Evolutionary conservation across 2,888 invertebrate species (phyloP), one percentile per base, ranked within the genome.

Genomic region (Eristalinus sepulchralis): DNA sequence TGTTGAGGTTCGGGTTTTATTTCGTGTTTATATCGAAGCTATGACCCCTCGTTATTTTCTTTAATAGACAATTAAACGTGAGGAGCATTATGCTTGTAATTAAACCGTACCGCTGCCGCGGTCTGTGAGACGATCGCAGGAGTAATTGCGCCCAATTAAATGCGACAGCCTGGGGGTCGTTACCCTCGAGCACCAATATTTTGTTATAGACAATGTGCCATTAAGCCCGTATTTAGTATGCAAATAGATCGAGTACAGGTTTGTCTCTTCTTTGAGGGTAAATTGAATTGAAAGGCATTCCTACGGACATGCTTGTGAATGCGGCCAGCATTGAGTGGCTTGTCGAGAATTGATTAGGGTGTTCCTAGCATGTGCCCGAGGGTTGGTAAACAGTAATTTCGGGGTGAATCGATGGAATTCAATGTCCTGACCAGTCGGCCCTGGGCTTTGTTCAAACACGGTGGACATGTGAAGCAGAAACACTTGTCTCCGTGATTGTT

Each of bases 41-140:
- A 55, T 71, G 62, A 77, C 77, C 62, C 17, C 24, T 53, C 34
- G 71, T 60, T 60, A 77, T 82, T 73, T 81, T 47, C 62, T 39
- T 81, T 81, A 66, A 66, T 57, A 11, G 27, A 68, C 27, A 47
- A 10, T 66, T 66, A 66, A 47, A 66, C 17, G 27, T 47, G 47
- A 66, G 2, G 3, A 24, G 6, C 8, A 9, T 66, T 8, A 66
- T 47, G 27, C 31, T 31, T 17, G 31, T 17, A 17, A 31, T 39
- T 64, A 47, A 17, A 24, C 27, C 17, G 10, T 1, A 22, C 13
- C 22, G 34, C 13, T 20, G n/a, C 9, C 17, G 17, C 17, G 47
- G 34, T 17, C 17, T 39, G 4, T 39, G n/a, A n/a, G 39, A 39
- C 39, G 17, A n/a, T 47, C 17, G n/a, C 47, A 6, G n/a, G 47